Conservation (phyloP, 2,113 vertebrate species). For the Halichoeres trimaculatus region DNA sequence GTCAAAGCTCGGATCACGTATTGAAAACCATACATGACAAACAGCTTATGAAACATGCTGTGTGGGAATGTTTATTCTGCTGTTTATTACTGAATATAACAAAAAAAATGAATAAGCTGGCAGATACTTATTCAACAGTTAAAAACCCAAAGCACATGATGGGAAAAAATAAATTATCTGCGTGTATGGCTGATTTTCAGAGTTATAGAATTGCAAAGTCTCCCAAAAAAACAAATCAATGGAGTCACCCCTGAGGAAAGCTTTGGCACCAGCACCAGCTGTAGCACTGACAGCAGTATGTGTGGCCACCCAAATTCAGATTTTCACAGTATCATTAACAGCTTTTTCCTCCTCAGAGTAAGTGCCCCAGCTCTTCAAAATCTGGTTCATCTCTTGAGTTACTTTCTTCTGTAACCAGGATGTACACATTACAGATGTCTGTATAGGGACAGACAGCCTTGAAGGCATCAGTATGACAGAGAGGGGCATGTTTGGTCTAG, state of each 20-base stretch:
- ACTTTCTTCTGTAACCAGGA: background rate
- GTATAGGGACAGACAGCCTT: background rate
- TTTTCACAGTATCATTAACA: background rate
- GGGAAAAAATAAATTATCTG: slow-evolving; percentile 3
- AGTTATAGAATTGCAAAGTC: slow-evolving; percentile 27
- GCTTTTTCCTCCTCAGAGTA: no score
- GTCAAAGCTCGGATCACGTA: no score
- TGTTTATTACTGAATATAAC: no score
- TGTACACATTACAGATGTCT: slow-evolving; percentile 19
- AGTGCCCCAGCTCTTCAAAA: no score
- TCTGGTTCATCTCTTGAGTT: no score
- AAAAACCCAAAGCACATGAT: background rate
- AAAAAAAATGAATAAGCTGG: no score
- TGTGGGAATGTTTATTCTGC: no score
- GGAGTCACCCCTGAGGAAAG: slow-evolving; percentile 40
- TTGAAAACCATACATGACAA: no score
- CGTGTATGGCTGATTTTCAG: slow-evolving; percentile 16
- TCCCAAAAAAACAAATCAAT: slow-evolving; percentile 64
- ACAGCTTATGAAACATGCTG: no score
- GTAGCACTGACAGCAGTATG: background rate
- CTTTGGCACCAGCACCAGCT: background rate
- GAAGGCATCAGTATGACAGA: background rate
- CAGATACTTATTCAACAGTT: no score
- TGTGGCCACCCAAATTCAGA: background rate
- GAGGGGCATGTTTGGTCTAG: background rate